These are phyloP conservation scores for Pemphredon lugubris DNA, from an alignment of 2,888 invertebrate species.

Conservation along the genomic window DNA sequence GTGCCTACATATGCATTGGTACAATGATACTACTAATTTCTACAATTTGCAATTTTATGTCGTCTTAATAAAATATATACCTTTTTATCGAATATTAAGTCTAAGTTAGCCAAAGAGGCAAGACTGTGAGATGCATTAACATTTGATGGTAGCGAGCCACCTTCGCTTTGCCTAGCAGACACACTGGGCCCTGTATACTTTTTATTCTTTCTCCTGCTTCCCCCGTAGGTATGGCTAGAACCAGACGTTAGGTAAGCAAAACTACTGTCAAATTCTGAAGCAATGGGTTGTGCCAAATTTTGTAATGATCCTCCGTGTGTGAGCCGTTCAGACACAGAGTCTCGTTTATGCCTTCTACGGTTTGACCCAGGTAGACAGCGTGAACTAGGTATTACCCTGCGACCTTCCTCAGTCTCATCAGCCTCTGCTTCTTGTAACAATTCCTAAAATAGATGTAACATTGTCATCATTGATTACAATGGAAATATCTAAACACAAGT, in stretches of 20 bases:
- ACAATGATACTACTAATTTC: background rate
- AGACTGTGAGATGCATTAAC: slow-evolving; percentile 82
- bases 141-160: slow-evolving; percentile 85
- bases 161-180: slow-evolving; percentile 84
- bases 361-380: slow-evolving; percentile 78
- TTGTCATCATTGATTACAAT: background rate
- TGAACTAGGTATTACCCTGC: slow-evolving; percentile 78
- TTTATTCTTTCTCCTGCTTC: slow-evolving; percentile 73
- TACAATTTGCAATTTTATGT: background rate
- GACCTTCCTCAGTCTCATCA: slow-evolving; percentile 84
- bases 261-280: slow-evolving; percentile 77
- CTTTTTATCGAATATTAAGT: slow-evolving; percentile 78
- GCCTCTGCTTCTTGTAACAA: slow-evolving; percentile 90
- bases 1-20: background rate
- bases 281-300: slow-evolving; percentile 82
- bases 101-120: slow-evolving; percentile 76
- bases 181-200: slow-evolving; percentile 78
- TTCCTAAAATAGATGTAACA: slow-evolving; percentile 82
- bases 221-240: slow-evolving; percentile 77
- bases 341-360: slow-evolving; percentile 80
- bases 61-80: slow-evolving; percentile 54
- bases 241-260: slow-evolving; percentile 76
- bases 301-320: slow-evolving; percentile 84
- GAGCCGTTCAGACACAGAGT: slow-evolving; percentile 82
- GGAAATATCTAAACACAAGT: too few species aligned